Evolutionary conservation across 2,113 vertebrate genomes (phyloP).

Genomic region (Crotophaga sulcirostris): DNA sequence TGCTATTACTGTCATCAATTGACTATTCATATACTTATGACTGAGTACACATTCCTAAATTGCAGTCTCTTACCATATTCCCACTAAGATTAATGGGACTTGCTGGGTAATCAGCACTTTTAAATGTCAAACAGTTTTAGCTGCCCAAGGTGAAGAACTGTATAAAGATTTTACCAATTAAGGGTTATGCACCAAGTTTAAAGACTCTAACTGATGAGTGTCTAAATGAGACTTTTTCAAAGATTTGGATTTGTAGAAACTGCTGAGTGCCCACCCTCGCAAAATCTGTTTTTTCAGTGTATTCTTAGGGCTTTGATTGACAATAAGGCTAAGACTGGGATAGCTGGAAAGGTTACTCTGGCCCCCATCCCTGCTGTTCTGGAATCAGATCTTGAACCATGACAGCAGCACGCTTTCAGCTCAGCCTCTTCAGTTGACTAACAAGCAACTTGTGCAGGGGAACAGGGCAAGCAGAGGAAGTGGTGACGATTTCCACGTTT

Average conservation of each 20-base stretch:
- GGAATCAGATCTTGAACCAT: not conserved
- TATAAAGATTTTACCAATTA: not conserved
- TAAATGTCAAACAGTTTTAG: not conserved
- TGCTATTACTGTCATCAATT: not conserved
- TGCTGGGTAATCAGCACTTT: not conserved
- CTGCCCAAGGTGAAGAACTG: not conserved
- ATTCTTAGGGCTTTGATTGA: conserved; percentile 58
- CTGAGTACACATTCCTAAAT: not conserved
- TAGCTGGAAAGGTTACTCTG: not conserved
- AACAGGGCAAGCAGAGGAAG: not conserved
- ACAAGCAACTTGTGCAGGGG: not conserved
- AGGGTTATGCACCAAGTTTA: not conserved
- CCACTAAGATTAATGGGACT: not conserved
- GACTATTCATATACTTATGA: not conserved
- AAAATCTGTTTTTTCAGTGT: conserved; percentile 50
- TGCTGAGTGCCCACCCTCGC: conserved; percentile 7
- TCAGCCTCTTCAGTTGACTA: not conserved
- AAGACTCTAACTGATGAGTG: not conserved
- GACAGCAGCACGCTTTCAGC: not conserved
- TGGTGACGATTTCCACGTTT: not conserved
- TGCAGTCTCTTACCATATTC: not conserved
- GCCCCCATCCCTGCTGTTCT: conserved; percentile 20
- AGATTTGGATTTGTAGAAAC: not conserved
- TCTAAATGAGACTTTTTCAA: not conserved
- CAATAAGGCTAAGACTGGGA: conserved; percentile 16